These are phyloP conservation scores for Dioctria rufipes DNA, from an alignment of 2,888 invertebrate species.

Conservation along the genomic window DNA sequence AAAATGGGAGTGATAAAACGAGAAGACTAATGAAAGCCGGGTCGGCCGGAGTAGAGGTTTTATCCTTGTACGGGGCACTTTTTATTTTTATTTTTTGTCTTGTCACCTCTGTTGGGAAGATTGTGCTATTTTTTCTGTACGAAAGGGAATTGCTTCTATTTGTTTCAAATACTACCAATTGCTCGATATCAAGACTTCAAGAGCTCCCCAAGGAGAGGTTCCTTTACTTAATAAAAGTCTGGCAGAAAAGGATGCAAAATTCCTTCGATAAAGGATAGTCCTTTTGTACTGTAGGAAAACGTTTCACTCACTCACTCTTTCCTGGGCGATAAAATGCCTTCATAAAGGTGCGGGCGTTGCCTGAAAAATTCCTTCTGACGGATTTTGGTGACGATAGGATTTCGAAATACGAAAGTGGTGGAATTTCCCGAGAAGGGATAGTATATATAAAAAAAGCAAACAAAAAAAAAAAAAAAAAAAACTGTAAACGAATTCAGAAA, in stretches of 20 bases:
- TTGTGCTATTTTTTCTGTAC: constrained; percentile 9
- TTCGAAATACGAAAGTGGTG: constrained; percentile 5
- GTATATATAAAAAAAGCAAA: not conserved
- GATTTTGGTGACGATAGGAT: constrained; percentile 22
- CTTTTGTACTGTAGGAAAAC: constrained; percentile 42
- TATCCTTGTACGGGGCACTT: constrained; percentile 4
- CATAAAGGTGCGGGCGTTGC: constrained; percentile 4
- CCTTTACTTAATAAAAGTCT: constrained; percentile 41
- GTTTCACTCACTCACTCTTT: constrained; percentile 26
- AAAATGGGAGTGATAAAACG: constrained; percentile 47
- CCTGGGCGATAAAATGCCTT: constrained; percentile 25
- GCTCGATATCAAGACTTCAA: constrained; percentile 51
- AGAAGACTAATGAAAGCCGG: constrained; percentile 53
- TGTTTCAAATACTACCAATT: constrained; percentile 51
- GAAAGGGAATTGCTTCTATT: constrained; percentile 50
- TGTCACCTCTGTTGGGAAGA: not conserved
- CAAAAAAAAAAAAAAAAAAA: not conserved
- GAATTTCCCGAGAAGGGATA: not conserved
- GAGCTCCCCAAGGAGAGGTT: constrained; percentile 54
- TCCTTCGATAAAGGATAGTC: not conserved
- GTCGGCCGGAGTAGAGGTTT: constrained; percentile 33
- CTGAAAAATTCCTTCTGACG: not conserved
- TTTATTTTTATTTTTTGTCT: not conserved
- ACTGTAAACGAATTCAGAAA: not conserved
- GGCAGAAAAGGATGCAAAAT: not conserved